A percentile compares a stretch with the other conserved stretches of the same genome.
These are phyloP conservation scores for Xestia sexstrigata DNA, from an alignment of 2,888 invertebrate species.

Conservation along the genomic window DNA sequence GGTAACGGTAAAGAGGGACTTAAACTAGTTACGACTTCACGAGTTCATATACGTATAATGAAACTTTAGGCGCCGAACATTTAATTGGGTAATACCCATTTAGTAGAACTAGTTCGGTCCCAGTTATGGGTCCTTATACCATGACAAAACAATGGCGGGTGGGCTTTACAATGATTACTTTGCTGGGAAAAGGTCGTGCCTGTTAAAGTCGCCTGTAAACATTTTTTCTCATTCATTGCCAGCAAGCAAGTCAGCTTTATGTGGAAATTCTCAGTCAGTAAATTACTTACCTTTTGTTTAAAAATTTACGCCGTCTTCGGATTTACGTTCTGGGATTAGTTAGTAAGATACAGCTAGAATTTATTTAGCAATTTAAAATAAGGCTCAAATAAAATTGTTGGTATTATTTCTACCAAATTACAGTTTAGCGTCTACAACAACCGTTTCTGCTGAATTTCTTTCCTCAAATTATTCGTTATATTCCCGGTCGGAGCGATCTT, in stretches of 20 bases:
- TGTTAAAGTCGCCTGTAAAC: slow-evolving; percentile 36
- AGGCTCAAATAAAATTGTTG: slow-evolving; percentile 73
- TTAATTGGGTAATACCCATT: slow-evolving; percentile 59
- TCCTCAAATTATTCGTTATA: slow-evolving; percentile 75
- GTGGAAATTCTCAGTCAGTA: slow-evolving; percentile 30
- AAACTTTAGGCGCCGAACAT: slow-evolving; percentile 52
- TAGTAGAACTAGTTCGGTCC: slow-evolving; percentile 36
- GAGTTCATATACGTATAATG: slow-evolving; percentile 50
- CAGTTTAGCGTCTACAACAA: slow-evolving; percentile 72
- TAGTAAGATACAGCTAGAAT: slow-evolving; percentile 69
- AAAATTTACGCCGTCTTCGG: slow-evolving; percentile 45
- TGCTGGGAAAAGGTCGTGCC: slow-evolving; percentile 6
- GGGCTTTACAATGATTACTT: slow-evolving; percentile 34
- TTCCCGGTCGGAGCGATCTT: slow-evolving; percentile 36
- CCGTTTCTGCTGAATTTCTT: slow-evolving; percentile 74
- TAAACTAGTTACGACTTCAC: slow-evolving; percentile 61
- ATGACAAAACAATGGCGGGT: slow-evolving; percentile 32
- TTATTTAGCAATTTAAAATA: slow-evolving; percentile 74
- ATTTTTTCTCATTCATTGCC: slow-evolving; percentile 43
- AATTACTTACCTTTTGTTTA: slow-evolving; percentile 48
- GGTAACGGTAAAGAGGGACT: slow-evolving; percentile 52
- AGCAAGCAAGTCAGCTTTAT: slow-evolving; percentile 29
- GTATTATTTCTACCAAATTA: slow-evolving; percentile 78
- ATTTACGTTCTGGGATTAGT: slow-evolving; percentile 58
- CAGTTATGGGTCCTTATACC: slow-evolving; percentile 22